Conservation (phyloP, 2,888 invertebrate genomes). For the Eupithecia pulchellata region DNA sequence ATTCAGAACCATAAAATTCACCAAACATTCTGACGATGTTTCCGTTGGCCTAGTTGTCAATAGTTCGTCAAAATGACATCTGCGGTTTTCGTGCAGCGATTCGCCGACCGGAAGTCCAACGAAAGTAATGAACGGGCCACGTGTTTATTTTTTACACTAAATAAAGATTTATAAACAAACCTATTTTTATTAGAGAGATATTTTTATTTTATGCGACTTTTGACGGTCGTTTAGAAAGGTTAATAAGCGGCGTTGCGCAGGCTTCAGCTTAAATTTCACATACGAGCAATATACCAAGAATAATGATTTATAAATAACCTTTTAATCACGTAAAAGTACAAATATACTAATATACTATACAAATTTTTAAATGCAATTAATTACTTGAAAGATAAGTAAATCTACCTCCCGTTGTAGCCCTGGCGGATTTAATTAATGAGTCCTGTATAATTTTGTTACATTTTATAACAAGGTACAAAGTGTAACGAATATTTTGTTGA, state of each 20-base stretch:
- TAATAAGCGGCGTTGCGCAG: background rate
- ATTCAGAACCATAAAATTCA: background rate
- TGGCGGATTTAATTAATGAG: background rate
- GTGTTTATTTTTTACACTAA: conserved; percentile 28
- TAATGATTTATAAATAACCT: background rate
- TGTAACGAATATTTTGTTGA: background rate
- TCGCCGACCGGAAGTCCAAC: conserved; percentile 22
- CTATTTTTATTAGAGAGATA: conserved; percentile 17
- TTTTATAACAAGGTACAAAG: background rate
- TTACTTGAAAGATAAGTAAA: background rate
- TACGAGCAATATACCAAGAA: background rate
- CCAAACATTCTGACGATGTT: background rate
- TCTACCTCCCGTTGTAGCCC: background rate
- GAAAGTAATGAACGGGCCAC: conserved; percentile 15
- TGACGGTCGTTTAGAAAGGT: conserved; percentile 7
- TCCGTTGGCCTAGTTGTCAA: background rate
- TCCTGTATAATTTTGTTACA: background rate
- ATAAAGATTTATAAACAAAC: conserved; percentile 21
- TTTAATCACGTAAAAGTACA: no score
- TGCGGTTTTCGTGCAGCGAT: conserved; percentile 18
- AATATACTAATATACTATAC: no score
- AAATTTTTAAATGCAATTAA: background rate
- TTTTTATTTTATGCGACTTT: conserved; percentile 18
- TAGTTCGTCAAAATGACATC: conserved; percentile 16
- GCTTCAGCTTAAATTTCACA: background rate